phyloP scores from a whole-genome alignment of 2,113 vertebrate genomes.

The western clawed frog (Xenopus tropicalis) region DNA sequence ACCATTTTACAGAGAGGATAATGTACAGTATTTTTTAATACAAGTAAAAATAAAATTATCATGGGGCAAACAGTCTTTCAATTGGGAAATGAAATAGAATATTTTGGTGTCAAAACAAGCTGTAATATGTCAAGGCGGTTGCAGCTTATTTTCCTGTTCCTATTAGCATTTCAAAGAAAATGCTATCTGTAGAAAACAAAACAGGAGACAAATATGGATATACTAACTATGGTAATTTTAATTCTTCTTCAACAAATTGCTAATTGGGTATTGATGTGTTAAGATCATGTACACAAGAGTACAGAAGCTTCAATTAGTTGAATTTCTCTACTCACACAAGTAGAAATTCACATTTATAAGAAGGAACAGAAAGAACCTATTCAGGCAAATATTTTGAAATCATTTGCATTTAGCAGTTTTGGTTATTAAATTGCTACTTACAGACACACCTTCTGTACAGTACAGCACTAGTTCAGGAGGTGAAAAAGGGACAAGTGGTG shows the following conservation, averaged over 20 bases:
- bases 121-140: constrained; percentile 42
- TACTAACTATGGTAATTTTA: constrained; percentile 42
- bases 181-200: constrained; percentile 42
- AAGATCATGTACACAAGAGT: constrained; percentile 43
- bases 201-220: constrained; percentile 46
- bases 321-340: constrained; percentile 16
- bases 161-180: constrained; percentile 45
- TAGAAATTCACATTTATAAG: constrained; percentile 4
- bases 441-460: too few species aligned
- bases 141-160: constrained; percentile 38
- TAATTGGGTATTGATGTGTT: constrained; percentile 44
- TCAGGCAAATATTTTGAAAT: too few species aligned
- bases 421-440: too few species aligned
- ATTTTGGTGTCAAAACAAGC: constrained; percentile 46
- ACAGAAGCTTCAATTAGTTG: constrained; percentile 42
- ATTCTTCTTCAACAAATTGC: constrained; percentile 42
- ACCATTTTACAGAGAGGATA: constrained; percentile 1
- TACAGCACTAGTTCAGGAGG: too few species aligned
- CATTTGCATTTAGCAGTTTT: too few species aligned
- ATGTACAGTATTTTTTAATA: constrained; percentile 26
- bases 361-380: too few species aligned
- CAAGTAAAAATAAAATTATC: constrained; percentile 40
- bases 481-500: too few species aligned
- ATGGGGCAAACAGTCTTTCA: constrained; percentile 42
- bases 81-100: constrained; percentile 41